Evolutionary conservation across 2,888 invertebrate genomes (phyloP), one percentile per base, ranked within the genome.

Genomic region (Arge pagana): DNA sequence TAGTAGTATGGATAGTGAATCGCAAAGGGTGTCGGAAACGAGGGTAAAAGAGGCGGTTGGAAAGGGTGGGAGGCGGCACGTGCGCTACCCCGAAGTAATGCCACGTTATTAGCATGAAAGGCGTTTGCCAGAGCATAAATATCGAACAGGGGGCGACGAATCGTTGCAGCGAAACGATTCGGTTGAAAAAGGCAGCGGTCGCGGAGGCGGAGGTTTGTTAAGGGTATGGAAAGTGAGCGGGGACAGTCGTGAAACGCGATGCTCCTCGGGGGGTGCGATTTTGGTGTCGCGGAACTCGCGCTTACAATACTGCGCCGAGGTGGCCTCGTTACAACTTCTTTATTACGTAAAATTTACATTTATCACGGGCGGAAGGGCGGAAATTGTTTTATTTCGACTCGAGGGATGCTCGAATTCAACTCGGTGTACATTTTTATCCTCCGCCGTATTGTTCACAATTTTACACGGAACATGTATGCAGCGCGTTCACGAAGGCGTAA

Each of bases 41-140:
- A 53, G 48, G 36, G 49, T 23, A 31, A 30, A 41, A 50, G 39
- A 31, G 36, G 48, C 42, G 43, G 54, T 48, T 42, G 37, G 31
- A 41, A 56, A 53, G 64, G 65, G 69, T 71, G 71, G 66, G 71
- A 72, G 62, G 63, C 49, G 61, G 57, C 68, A 65, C 70, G 67
- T 71, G 71, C 61, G 45, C 54, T 57, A 5, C 10, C 59, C 62
- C 56, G 61, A 42, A 59, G 64, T 65, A 67, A 67, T 66, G 60
- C 56, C 56, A 33, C 64, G 62, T 72, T 72, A 72, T 72, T 72
- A 72, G 68, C 65, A 70, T 66, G 64, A 61, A 64, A 69, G 63
- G 59, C 62, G 62, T 61, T 67, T 61, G 66, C 62, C 61, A 66
- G 64, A 65, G 58, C 64, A 65, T 67, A 62, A 66, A 69, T 70